These are phyloP conservation scores for Saimiri boliviensis DNA, from an alignment of 2,113 vertebrate genomes.

Conservation along the genomic window DNA sequence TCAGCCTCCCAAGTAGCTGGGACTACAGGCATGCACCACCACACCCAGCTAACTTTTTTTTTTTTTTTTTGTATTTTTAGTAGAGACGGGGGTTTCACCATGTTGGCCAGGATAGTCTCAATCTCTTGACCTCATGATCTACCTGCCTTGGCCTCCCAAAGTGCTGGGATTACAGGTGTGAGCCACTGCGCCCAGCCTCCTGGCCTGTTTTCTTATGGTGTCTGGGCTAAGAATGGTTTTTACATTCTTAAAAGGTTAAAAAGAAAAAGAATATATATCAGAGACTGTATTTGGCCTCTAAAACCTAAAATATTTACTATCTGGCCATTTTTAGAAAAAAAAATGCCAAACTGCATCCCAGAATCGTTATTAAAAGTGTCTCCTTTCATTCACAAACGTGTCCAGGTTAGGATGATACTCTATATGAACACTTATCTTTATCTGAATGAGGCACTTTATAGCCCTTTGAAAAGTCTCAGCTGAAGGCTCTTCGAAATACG, in stretches of 20 bases:
- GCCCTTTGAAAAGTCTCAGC: background rate
- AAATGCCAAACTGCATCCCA: background rate
- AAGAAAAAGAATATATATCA: background rate
- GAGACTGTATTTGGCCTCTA: background rate
- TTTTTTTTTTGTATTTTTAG: too few species aligned
- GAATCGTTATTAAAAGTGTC: background rate
- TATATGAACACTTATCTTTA: background rate
- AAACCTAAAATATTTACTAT: background rate
- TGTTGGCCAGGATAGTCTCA: too few species aligned
- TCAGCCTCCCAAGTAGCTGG: too few species aligned
- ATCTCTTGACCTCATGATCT: too few species aligned
- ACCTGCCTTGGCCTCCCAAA: too few species aligned
- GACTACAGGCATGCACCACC: too few species aligned
- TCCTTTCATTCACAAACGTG: background rate
- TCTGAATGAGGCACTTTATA: background rate
- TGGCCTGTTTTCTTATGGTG: background rate
- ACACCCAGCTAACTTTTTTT: too few species aligned
- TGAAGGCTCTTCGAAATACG: background rate
- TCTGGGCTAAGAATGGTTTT: background rate
- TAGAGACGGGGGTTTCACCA: too few species aligned
- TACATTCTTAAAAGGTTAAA: background rate
- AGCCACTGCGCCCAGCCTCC: too few species aligned
- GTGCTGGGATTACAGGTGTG: too few species aligned
- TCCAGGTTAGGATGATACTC: background rate
- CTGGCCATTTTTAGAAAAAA: background rate